A percentile compares a stretch with the other conserved stretches of the same genome.
Evolutionary conservation across 2,888 invertebrate genomes (phyloP).

Genomic region (Therioaphis trifolii): DNA sequence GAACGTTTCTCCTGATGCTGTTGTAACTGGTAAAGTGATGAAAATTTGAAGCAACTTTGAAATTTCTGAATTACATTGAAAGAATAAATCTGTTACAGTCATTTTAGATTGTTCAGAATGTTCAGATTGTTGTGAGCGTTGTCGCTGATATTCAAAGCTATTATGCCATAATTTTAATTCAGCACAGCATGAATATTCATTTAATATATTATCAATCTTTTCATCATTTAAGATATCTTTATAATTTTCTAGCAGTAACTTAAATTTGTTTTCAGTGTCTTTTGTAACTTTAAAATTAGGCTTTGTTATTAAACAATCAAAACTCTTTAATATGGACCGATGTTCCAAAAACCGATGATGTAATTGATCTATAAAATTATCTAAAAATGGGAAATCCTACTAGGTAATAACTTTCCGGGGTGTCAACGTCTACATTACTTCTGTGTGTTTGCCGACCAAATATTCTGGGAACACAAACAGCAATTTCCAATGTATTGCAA

Average conservation of each 20-base stretch:
- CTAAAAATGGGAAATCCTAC: constrained; percentile 6
- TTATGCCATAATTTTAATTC: constrained; percentile 23
- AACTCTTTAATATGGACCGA: not conserved
- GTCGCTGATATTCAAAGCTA: constrained; percentile 15
- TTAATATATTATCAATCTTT: constrained; percentile 5
- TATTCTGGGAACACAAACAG: constrained; percentile 13
- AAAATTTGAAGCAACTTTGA: not conserved
- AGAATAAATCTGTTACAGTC: not conserved
- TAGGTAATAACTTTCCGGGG: constrained; percentile 10
- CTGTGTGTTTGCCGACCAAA: constrained; percentile 1
- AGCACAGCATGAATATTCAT: constrained; percentile 9
- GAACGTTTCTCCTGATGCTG: not conserved
- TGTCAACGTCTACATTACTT: constrained; percentile 21
- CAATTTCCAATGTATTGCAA: constrained; percentile 9
- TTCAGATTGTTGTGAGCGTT: not conserved
- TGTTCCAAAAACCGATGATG: constrained; percentile 3
- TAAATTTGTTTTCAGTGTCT: constrained; percentile 11
- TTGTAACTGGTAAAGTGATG: constrained; percentile 3
- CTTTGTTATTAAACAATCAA: constrained; percentile 15
- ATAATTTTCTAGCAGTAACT: constrained; percentile 5
- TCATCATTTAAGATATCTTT: constrained; percentile 27
- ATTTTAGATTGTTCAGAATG: too few species aligned
- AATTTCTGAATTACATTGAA: not conserved
- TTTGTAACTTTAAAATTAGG: constrained; percentile 6
- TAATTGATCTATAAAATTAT: constrained; percentile 34